Percentiles rank a stretch among this genome's conserved stretches.
Evolutionary conservation across 1,140 invertebrate species (phyloP).

Genomic region (Cotesia vestalis): DNA sequence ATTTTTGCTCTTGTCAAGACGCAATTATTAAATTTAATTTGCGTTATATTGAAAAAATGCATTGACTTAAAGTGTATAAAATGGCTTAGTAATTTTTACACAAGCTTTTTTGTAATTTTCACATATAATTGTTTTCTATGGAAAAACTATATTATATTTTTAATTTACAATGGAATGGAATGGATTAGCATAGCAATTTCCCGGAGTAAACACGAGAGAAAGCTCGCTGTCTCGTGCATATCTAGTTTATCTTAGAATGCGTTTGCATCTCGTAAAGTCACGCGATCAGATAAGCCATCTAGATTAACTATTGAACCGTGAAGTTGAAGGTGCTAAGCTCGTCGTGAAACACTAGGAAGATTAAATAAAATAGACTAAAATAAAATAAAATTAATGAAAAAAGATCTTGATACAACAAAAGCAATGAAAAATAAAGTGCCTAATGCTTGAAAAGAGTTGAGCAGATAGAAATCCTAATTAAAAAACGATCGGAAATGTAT

Average conservation of each 20-base stretch:
- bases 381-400: background rate
- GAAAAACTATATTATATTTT: background rate
- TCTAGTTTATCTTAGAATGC: constrained; percentile 25
- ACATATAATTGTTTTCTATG: background rate
- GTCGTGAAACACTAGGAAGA: constrained; percentile 1
- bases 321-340: constrained; percentile 38
- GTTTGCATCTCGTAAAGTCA: constrained; percentile 43
- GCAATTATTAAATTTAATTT: no score
- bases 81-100: no score
- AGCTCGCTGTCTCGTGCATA: constrained; percentile 19
- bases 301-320: constrained; percentile 54
- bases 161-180: background rate
- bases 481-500: constrained; percentile 11
- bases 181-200: constrained; percentile 42
- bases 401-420: constrained; percentile 6
- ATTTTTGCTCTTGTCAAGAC: no score
- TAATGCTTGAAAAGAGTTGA: background rate
- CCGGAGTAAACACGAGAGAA: constrained; percentile 42
- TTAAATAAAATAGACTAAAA: background rate
- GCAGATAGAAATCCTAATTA: background rate
- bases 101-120: no score
- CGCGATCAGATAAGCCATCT: constrained; percentile 54
- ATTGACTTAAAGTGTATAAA: no score
- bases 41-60: no score
- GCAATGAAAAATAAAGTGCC: background rate